Percentiles rank a stretch among this genome's conserved stretches.
These are phyloP conservation scores for Gymnothorax javanicus DNA, from an alignment of 2,797 vertebrate genomes.

Conservation along the genomic window DNA sequence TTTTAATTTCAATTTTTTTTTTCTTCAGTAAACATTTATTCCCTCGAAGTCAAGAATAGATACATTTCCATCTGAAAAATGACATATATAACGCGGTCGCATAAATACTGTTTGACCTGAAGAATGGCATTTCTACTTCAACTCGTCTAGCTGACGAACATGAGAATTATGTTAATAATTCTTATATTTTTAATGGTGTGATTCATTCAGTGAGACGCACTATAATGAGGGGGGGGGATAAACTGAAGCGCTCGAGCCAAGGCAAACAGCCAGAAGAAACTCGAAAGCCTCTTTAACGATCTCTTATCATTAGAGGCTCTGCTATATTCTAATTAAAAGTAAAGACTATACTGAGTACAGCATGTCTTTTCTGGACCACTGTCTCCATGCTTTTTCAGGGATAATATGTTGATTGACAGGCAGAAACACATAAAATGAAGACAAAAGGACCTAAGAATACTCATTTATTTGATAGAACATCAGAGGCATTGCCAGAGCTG, in stretches of 20 bases:
- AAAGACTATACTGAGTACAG: background rate
- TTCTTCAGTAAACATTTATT: background rate
- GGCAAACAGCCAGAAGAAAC: constrained; percentile 9
- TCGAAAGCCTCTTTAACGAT: constrained; percentile 4
- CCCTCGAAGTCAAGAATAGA: background rate
- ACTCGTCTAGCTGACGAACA: background rate
- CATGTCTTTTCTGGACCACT: background rate
- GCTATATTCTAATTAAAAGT: constrained; percentile 5
- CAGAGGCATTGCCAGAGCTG: no score
- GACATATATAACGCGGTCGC: background rate
- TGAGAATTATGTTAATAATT: constrained; percentile 6
- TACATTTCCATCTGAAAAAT: background rate
- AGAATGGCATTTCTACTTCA: background rate
- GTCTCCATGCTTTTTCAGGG: background rate
- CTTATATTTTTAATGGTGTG: background rate
- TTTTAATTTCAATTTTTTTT: no score
- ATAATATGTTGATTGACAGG: background rate
- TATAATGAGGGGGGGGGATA: background rate
- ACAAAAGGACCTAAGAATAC: background rate
- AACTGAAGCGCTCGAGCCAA: background rate
- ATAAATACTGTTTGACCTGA: background rate
- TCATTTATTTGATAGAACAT: background rate
- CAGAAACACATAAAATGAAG: background rate
- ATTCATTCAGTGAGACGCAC: background rate
- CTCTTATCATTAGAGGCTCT: background rate